These are phyloP conservation scores for Leucania comma DNA, from an alignment of 2,888 invertebrate genomes.

Conservation along the genomic window DNA sequence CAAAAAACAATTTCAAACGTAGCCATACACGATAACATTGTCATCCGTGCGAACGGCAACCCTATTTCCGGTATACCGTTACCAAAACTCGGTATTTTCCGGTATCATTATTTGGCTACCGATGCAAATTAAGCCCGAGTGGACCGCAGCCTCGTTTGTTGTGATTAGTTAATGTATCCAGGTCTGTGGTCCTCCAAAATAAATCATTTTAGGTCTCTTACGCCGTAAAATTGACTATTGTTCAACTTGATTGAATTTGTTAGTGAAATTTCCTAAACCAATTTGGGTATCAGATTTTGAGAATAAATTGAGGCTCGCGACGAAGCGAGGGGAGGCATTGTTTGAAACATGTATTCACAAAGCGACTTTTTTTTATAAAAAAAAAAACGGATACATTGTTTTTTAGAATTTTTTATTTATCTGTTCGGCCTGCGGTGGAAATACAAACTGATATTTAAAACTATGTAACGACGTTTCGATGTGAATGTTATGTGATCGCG, in stretches of 20 bases:
- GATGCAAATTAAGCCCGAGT: conserved; percentile 64
- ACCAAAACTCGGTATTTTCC: conserved; percentile 51
- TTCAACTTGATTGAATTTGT: conserved; percentile 67
- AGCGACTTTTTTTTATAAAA: conserved; percentile 15
- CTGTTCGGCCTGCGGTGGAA: conserved; percentile 3
- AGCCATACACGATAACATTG: conserved; percentile 36
- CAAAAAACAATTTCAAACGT: conserved; percentile 45
- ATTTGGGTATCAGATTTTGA: conserved; percentile 58
- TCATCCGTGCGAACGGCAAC: conserved; percentile 27
- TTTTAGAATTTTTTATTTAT: conserved; percentile 25
- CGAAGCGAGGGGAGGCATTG: conserved; percentile 15
- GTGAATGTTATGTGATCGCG: background rate
- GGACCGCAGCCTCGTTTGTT: conserved; percentile 64
- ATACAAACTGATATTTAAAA: conserved; percentile 39
- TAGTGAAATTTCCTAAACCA: conserved; percentile 49
- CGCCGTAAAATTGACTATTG: conserved; percentile 66
- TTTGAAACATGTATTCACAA: conserved; percentile 28
- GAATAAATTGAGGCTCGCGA: conserved; percentile 50
- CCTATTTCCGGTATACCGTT: conserved; percentile 51
- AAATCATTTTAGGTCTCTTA: conserved; percentile 47
- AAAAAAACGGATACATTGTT: conserved; percentile 10
- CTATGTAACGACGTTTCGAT: conserved; percentile 40
- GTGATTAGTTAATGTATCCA: conserved; percentile 66
- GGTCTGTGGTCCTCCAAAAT: conserved; percentile 52
- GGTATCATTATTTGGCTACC: conserved; percentile 53